A percentile compares a stretch with the other conserved stretches of the same genome.
Conservation (phyloP, 2,888 invertebrate genomes). For the Nebria salina region DNA sequence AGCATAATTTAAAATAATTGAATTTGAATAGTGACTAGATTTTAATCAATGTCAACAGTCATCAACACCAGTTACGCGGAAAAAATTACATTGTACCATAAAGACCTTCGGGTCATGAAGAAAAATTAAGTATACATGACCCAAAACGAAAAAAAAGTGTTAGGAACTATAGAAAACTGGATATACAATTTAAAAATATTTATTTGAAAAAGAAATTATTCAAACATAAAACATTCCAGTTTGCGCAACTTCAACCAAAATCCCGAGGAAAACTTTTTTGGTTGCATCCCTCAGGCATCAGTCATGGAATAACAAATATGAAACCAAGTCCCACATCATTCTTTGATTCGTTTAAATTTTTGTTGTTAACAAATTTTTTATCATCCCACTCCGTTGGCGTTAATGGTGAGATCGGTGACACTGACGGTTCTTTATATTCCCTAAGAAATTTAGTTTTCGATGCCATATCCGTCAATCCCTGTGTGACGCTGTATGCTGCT, state of each 20-base stretch:
- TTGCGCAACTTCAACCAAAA: slow-evolving; percentile 9
- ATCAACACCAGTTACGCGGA: slow-evolving; percentile 15
- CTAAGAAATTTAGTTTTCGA: not conserved
- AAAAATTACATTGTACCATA: not conserved
- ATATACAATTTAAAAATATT: not conserved
- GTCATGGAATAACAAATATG: slow-evolving; percentile 1
- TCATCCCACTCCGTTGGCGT: slow-evolving; percentile 6
- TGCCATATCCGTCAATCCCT: not conserved
- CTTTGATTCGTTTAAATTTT: not conserved
- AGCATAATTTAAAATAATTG: no score
- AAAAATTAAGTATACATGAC: not conserved
- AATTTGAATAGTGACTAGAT: no score
- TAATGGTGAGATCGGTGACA: slow-evolving; percentile 5
- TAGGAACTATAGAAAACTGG: slow-evolving; percentile 8
- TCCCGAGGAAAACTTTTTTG: slow-evolving; percentile 18
- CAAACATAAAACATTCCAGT: not conserved
- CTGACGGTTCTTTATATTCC: not conserved
- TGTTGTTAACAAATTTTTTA: slow-evolving; percentile 10
- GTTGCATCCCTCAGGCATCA: slow-evolving; percentile 11
- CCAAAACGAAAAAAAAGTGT: not conserved
- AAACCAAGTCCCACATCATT: not conserved
- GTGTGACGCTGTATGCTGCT: no score
- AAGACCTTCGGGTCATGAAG: not conserved
- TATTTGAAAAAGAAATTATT: no score
- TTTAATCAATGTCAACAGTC: no score